Evolutionary conservation across 1,140 invertebrate genomes (phyloP), one percentile per base, ranked within the genome.

Genomic region (Pogonus chalceus): DNA sequence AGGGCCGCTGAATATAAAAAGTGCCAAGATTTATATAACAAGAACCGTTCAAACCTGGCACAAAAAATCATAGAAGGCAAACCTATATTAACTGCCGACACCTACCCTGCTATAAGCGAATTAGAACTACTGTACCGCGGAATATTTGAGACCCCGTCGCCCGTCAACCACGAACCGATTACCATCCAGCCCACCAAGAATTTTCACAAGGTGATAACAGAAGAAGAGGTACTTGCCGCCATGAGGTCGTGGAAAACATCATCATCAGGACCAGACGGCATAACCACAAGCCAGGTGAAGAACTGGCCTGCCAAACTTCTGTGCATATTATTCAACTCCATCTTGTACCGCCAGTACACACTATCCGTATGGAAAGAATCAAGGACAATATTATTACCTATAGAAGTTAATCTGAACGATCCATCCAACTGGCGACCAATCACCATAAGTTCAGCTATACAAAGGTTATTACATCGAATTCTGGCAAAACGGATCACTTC

Each of bases 181-280:
- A n/a, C n/a, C n/a, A n/a, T n/a, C n/a, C n/a, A n/a, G n/a, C n/a
- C n/a, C n/a, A n/a, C n/a, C n/a, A n/a, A n/a, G n/a, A n/a, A n/a
- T n/a, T n/a, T n/a, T n/a, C n/a, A n/a, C n/a, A n/a, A n/a, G n/a
- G n/a, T n/a, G n/a, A 43, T 58, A 2, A 39, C 35, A 14, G n/a
- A 18, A 4, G 54, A 56, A 10, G 51, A 56, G n/a, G 51, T 58
- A 1, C 20, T 3, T 12, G 31, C 1, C 7, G 48, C 56, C 21
- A 24, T 20, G 2, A 35, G 1, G 1, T 18, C 18, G 2, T 60
- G 57, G 59, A 43, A 18, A 1, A 47, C 23, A 9, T 59, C 58
- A 2, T 53, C 58, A 22, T 48, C 58, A 2, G 60, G 60, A 9
- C 53, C 51, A 0, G 60, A 61, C 23, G 58, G 60, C 1, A 54